These are phyloP conservation scores for Champsocephalus gunnari DNA, from an alignment of 2,797 vertebrate species.

Conservation along the genomic window DNA sequence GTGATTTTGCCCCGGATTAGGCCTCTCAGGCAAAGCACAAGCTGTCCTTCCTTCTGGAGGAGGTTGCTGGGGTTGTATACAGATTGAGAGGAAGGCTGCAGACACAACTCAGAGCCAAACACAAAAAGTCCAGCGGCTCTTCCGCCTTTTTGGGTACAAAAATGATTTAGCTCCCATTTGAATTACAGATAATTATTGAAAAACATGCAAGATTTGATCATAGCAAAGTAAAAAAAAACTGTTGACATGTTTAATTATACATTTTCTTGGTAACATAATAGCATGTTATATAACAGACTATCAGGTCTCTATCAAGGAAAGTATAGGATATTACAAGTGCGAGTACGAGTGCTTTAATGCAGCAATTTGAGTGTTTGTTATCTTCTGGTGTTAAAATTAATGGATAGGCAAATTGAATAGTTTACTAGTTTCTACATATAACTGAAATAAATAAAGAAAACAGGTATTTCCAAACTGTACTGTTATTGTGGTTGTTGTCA, in stretches of 20 bases:
- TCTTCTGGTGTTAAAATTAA: too few relatives aligned
- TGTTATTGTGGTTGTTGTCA: too few relatives aligned
- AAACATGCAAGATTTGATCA: background rate
- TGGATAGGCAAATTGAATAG: too few relatives aligned
- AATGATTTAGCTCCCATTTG: background rate
- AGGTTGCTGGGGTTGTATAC: background rate
- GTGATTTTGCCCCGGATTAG: background rate
- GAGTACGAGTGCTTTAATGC: too few relatives aligned
- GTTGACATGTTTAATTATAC: background rate
- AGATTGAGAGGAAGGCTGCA: background rate
- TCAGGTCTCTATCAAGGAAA: background rate
- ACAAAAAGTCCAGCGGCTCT: background rate
- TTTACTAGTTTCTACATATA: too few relatives aligned
- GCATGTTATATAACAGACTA: background rate
- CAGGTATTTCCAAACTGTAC: too few relatives aligned
- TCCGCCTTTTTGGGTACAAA: background rate
- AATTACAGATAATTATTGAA: background rate
- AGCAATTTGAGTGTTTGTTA: too few relatives aligned
- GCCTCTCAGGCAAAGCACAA: background rate
- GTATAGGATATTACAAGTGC: too few relatives aligned
- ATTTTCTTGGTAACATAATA: background rate
- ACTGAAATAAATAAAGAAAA: too few relatives aligned
- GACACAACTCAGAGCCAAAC: background rate
- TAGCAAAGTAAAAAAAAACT: background rate
- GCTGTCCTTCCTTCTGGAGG: background rate